A percentile compares a stretch with the other conserved stretches of the same genome.
phyloP scores from a whole-genome alignment of 1,140 invertebrate genomes.

The Drosophila setifemur region DNA sequence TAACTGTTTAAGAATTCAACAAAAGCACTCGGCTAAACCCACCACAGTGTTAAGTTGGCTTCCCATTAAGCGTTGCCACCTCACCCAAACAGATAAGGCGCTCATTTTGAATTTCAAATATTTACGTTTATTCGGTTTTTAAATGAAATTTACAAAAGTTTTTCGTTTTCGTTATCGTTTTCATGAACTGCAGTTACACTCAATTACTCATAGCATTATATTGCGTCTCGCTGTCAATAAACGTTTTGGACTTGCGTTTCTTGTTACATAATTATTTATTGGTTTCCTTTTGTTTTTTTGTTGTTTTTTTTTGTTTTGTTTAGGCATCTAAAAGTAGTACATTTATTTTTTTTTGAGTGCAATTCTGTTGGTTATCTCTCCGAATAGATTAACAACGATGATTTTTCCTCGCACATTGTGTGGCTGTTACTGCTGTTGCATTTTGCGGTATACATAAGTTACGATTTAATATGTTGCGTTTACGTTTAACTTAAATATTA shows the following conservation, averaged over 20 bases:
- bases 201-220: slow-evolving; percentile 30
- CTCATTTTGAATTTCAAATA: slow-evolving; percentile 58
- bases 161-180: slow-evolving; percentile 8
- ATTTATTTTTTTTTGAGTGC: slow-evolving; percentile 70
- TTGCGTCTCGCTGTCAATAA: slow-evolving; percentile 44
- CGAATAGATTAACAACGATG: slow-evolving; percentile 46
- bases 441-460: slow-evolving; percentile 77
- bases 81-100: background rate
- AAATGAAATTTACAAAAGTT: slow-evolving; percentile 66
- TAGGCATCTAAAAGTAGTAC: slow-evolving; percentile 76
- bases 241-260: slow-evolving; percentile 44
- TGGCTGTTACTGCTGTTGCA: slow-evolving; percentile 15
- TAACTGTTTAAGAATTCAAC: too few species aligned
- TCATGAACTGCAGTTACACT: slow-evolving; percentile 28
- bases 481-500: slow-evolving; percentile 80
- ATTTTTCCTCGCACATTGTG: slow-evolving; percentile 20
- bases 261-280: slow-evolving; percentile 74
- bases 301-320: slow-evolving; percentile 17
- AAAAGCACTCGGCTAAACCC: too few species aligned
- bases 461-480: slow-evolving; percentile 77
- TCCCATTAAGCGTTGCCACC: too few species aligned
- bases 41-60: too few species aligned
- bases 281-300: too few species aligned
- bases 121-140: slow-evolving; percentile 64
- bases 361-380: slow-evolving; percentile 39